Conservation (phyloP, 2,113 vertebrate genomes). For the Cettia cetti region DNA sequence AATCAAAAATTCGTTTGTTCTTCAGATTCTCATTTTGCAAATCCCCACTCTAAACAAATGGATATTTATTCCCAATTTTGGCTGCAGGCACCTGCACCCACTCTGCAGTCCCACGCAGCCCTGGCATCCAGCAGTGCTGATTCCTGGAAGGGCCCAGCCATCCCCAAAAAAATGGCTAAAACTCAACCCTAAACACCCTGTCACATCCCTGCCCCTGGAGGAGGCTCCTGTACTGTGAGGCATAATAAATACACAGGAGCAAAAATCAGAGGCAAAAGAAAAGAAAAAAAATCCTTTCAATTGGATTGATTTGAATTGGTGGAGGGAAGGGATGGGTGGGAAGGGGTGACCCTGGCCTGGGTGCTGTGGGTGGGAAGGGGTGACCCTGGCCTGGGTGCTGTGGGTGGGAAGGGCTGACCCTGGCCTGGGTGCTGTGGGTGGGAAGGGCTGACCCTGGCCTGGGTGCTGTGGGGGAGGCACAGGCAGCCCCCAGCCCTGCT, state of each 20-base stretch:
- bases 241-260: background rate
- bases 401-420: background rate
- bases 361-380: background rate
- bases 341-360: background rate
- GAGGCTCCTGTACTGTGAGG: background rate
- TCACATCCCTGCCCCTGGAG: background rate
- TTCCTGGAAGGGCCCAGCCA: background rate
- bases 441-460: background rate
- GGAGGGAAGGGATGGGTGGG: background rate
- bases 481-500: background rate
- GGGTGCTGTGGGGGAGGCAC: background rate
- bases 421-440: background rate
- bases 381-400: background rate
- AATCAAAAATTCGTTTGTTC: background rate
- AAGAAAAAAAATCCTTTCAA: background rate
- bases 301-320: background rate
- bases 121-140: rapidly evolving
- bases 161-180: background rate
- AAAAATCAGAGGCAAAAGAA: background rate
- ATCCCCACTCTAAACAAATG: background rate
- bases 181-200: background rate
- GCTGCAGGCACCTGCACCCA: background rate
- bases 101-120: background rate
- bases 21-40: background rate
- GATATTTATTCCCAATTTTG: background rate